These are phyloP conservation scores for Macrophya alboannulata DNA, from an alignment of 2,888 invertebrate species.

Conservation along the genomic window DNA sequence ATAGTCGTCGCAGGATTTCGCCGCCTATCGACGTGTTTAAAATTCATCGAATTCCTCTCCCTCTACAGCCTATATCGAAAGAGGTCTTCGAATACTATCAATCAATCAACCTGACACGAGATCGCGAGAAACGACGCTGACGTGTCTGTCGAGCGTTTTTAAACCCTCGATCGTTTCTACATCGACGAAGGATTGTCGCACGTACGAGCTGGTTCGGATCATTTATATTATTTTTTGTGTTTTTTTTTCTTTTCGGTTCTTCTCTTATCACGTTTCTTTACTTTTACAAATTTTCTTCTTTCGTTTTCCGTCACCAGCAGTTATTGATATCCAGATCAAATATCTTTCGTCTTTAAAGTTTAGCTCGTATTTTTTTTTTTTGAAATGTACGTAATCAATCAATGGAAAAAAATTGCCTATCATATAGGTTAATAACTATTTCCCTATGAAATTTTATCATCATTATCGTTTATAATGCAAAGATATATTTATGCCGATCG, in stretches of 20 bases:
- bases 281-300: background rate
- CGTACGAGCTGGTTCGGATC: background rate
- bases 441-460: background rate
- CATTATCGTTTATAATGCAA: background rate
- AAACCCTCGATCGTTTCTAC: constrained; percentile 13
- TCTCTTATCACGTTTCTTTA: background rate
- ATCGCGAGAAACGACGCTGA: constrained; percentile 21
- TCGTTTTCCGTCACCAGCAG: background rate
- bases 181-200: constrained; percentile 16
- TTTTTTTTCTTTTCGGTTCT: background rate
- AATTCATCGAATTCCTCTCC: constrained; percentile 34
- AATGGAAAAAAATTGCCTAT: too few species aligned
- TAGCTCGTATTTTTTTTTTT: too few species aligned
- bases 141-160: constrained; percentile 26
- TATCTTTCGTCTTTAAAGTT: background rate
- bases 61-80: background rate
- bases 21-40: background rate
- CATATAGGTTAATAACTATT: too few species aligned
- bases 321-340: background rate
- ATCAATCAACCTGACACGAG: constrained; percentile 31
- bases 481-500: background rate
- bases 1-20: background rate
- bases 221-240: background rate
- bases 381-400: too few species aligned
- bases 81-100: constrained; percentile 21